phyloP scores from a whole-genome alignment of 2,113 vertebrate species.

The Eidolon helvum region DNA sequence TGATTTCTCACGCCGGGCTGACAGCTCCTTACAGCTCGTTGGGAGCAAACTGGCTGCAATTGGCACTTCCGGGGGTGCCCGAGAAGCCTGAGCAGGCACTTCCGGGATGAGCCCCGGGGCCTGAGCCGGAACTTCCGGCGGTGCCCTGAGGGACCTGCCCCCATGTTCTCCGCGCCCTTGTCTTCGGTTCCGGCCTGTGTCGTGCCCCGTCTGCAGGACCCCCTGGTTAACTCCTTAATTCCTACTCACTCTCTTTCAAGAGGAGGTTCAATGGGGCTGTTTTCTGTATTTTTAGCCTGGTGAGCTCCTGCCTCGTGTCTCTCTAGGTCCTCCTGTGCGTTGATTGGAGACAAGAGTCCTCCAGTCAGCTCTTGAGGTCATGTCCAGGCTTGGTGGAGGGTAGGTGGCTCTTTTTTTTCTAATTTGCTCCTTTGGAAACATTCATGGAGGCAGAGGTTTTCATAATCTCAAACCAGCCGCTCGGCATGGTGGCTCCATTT shows the following conservation, averaged over 20 bases:
- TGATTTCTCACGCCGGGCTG: rapidly evolving
- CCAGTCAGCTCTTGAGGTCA: neutral
- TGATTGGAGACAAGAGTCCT: rapidly evolving
- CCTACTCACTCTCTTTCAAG: neutral
- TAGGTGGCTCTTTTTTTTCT: neutral
- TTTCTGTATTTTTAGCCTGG: neutral
- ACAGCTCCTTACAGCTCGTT: neutral
- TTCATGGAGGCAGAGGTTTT: neutral
- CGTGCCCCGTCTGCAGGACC: neutral
- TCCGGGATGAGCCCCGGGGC: no score
- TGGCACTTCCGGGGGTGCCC: rapidly evolving
- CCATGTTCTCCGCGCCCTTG: rapidly evolving
- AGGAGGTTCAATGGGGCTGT: neutral
- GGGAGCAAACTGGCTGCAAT: rapidly evolving
- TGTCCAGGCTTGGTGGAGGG: neutral
- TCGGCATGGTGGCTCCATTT: neutral
- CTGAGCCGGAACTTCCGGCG: no score
- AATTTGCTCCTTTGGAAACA: neutral
- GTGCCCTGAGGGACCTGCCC: neutral
- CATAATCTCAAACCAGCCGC: neutral
- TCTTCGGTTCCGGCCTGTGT: no score
- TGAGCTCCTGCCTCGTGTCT: neutral
- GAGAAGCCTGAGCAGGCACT: no score
- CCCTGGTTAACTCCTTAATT: neutral
- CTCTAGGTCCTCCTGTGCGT: neutral